These are phyloP conservation scores for Lepidurus couesii DNA, from an alignment of 1,140 invertebrate genomes.

Conservation along the genomic window DNA sequence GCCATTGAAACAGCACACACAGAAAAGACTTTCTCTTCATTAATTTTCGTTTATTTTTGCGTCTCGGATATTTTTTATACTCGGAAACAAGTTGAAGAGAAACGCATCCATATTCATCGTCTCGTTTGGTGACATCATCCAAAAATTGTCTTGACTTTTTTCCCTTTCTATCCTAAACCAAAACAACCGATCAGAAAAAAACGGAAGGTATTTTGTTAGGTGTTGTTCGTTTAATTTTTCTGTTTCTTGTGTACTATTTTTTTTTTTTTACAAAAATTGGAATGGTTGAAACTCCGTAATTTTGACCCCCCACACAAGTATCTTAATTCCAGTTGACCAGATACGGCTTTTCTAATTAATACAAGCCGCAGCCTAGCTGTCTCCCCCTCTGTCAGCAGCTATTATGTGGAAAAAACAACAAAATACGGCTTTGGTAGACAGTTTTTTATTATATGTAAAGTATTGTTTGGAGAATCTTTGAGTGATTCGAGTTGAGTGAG, in stretches of 20 bases:
- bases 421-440: not conserved
- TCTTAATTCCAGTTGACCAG: constrained; percentile 6
- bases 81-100: not conserved
- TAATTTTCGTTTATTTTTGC: not conserved
- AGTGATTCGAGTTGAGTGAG: not conserved
- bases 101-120: not conserved
- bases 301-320: not conserved
- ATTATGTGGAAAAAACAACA: not conserved
- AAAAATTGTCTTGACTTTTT: constrained; percentile 15
- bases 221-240: not conserved
- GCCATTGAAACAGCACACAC: constrained; percentile 1
- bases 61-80: not conserved
- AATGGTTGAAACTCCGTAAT: constrained; percentile 4
- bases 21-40: not conserved
- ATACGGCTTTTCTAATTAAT: constrained; percentile 22
- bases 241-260: not conserved
- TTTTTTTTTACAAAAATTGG: not conserved
- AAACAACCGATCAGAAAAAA: not conserved
- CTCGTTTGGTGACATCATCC: not conserved
- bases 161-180: not conserved
- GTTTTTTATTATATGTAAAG: not conserved
- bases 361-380: constrained; percentile 5
- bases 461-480: not conserved
- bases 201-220: not conserved
- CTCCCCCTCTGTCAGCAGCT: not conserved